Conservation (phyloP, 2,888 invertebrate species). For the Aphodius sticticus region DNA sequence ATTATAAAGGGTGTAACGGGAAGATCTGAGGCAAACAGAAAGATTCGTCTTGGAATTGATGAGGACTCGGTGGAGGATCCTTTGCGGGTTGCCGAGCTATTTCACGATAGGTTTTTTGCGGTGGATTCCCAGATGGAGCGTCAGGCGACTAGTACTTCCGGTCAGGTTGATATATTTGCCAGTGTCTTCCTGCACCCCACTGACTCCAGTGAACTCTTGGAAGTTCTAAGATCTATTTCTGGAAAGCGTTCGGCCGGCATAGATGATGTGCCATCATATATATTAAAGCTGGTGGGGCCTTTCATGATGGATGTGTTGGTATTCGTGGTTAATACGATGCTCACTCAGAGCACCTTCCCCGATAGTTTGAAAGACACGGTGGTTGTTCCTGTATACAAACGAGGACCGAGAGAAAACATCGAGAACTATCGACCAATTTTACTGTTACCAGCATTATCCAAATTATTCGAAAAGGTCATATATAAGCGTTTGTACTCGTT, state of each 20-base stretch:
- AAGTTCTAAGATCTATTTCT: not conserved
- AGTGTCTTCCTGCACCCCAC: not conserved
- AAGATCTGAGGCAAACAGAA: not conserved
- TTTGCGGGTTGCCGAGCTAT: not conserved
- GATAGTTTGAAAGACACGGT: not conserved
- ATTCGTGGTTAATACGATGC: not conserved
- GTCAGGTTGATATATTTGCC: not conserved
- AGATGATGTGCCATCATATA: not conserved
- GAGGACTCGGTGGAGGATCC: not conserved
- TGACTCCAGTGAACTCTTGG: not conserved
- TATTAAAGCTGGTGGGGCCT: not conserved
- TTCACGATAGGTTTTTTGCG: not conserved
- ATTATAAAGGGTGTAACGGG: not conserved
- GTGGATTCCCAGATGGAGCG: not conserved
- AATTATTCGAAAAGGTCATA: not conserved
- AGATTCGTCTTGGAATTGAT: too few relatives aligned
- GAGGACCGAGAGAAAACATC: not conserved
- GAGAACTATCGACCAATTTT: not conserved
- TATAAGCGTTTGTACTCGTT: not conserved
- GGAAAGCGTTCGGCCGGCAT: not conserved
- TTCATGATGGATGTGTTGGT: not conserved
- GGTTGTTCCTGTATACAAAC: not conserved
- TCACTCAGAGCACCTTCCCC: not conserved
- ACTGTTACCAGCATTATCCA: not conserved
- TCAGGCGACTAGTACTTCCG: not conserved